Conservation (phyloP, 92 coral and sea anemone species). For the Siderastrea radians region DNA sequence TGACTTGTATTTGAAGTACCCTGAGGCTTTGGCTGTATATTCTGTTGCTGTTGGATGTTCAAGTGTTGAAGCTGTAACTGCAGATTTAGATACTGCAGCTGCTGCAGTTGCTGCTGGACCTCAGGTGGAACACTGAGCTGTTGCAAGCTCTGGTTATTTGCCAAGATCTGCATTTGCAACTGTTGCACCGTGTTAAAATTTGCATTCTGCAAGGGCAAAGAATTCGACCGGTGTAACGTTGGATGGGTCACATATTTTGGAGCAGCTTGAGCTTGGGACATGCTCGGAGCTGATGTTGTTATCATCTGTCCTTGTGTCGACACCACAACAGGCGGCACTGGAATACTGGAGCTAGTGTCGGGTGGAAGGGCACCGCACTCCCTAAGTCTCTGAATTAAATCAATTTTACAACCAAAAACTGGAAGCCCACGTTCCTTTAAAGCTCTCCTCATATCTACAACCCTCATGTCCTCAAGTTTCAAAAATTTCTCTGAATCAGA, state of each 20-base stretch:
- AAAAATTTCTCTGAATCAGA: constrained; percentile 83
- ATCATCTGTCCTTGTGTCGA: constrained; percentile 43
- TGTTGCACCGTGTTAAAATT: constrained; percentile 69
- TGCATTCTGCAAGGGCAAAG: constrained; percentile 76
- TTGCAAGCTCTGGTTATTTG: constrained; percentile 82
- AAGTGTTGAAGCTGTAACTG: constrained; percentile 94
- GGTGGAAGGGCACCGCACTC: constrained; percentile 59
- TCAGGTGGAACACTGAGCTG: constrained; percentile 81
- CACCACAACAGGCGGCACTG: constrained; percentile 37
- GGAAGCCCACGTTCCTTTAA: constrained; percentile 95
- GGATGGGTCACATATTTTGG: constrained; percentile 30
- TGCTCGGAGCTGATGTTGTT: constrained; percentile 39
- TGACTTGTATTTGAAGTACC: constrained; percentile 12
- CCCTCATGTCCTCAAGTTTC: constrained; percentile 98
- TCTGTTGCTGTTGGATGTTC: constrained; percentile 80
- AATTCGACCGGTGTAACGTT: constrained; percentile 65
- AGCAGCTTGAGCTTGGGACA: constrained; percentile 16
- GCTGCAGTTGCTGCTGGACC: constrained; percentile 95
- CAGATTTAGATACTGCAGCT: constrained; percentile 92
- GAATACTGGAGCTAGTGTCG: constrained; percentile 19
- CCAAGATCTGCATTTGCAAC: constrained; percentile 82
- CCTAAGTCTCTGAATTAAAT: constrained; percentile 91
- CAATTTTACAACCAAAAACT: constrained; percentile 96
- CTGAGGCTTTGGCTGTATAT: constrained; percentile 71
- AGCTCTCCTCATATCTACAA: constrained; percentile 96